Base-by-base conservation (phyloP, 2,888 invertebrate genomes). In the Slavum lentiscoides region DNA sequence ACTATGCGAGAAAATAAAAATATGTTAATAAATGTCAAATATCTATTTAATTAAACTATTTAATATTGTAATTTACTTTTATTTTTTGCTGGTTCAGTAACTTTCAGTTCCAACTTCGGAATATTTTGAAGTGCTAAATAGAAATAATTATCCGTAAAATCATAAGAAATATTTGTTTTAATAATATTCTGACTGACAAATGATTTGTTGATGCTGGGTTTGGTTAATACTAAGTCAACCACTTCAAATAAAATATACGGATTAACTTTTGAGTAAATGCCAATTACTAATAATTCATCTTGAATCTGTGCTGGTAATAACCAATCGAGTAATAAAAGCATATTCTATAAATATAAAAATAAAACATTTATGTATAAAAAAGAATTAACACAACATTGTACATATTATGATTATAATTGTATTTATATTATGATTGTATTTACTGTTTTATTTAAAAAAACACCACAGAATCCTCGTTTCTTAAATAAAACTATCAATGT, bases 401-500 rank as follows among this genome's bases (percentile, higher is more conserved):
- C 7, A 53, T 43, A 53, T 11, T 55, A 55, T 55, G 55, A 19
- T 9, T 19, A 55, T 55, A 21, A 13, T 61, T n/a, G n/a, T n/a
- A n/a, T n/a, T 59, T 11, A 30, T 59, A 37, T 23, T 2, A 43
- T 55, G 39, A 49, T 76, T 68, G 62, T 53, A 77, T 43, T 64
- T 8, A 80, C 80, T 23, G 72, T 39, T 19, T n/a, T 55, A 58
- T 80, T 80, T 55, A 70, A 55, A 30, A 58, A 13, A 39, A 1
- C 5, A 43, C 2, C 19, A 43, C 55, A 72, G 49, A 70, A 70
- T 23, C 64, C 80, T 43, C 43, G 64, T 11, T 53, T 64, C 17
- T 72, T 72, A 39, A 80, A 72, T 19, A 80, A 72, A 70, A 80
- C 64, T 13, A 80, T 58, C 8, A 80, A 66, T 15, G 80, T 80